phyloP scores from a whole-genome alignment of 2,888 invertebrate genomes.

The Cheilosia grossa region DNA sequence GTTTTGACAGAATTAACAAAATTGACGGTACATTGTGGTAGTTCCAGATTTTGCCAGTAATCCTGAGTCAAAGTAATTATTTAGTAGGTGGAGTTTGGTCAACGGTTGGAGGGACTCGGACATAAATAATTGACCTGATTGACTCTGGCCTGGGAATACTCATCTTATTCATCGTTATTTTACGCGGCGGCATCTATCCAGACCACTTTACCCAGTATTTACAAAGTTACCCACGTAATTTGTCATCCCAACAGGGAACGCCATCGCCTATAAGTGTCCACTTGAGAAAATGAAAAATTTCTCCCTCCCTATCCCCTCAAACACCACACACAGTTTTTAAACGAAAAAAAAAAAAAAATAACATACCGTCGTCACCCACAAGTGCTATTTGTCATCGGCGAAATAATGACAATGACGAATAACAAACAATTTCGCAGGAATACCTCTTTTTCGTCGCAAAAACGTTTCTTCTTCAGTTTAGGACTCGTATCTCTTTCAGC shows the following conservation, averaged over 20 bases:
- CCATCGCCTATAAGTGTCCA: conserved; percentile 8
- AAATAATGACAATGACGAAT: conserved; percentile 68
- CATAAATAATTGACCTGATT: too few species aligned
- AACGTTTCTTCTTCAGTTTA: conserved; percentile 24
- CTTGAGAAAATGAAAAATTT: conserved; percentile 50
- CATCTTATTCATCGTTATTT: too few species aligned
- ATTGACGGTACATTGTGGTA: too few species aligned
- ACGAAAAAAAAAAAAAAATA: conserved; percentile 22
- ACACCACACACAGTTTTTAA: conserved; percentile 12
- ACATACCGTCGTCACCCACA: conserved; percentile 27
- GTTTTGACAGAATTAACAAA: conserved; percentile 2
- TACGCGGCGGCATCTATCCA: too few species aligned
- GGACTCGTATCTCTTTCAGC: conserved; percentile 33
- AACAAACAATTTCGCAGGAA: conserved; percentile 36
- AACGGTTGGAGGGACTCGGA: too few species aligned
- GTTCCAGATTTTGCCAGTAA: too few species aligned
- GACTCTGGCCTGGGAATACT: too few species aligned
- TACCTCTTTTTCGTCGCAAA: conserved; percentile 4
- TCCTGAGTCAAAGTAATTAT: too few species aligned
- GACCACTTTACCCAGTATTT: not conserved
- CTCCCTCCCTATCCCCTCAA: not conserved
- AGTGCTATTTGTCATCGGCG: conserved; percentile 64
- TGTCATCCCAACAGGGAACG: conserved; percentile 28
- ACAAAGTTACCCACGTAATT: conserved; percentile 37
- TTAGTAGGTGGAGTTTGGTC: too few species aligned